Percentiles rank a stretch among this genome's conserved stretches.
Conservation (phyloP, 2,113 vertebrate genomes). For the Suricata suricatta region DNA sequence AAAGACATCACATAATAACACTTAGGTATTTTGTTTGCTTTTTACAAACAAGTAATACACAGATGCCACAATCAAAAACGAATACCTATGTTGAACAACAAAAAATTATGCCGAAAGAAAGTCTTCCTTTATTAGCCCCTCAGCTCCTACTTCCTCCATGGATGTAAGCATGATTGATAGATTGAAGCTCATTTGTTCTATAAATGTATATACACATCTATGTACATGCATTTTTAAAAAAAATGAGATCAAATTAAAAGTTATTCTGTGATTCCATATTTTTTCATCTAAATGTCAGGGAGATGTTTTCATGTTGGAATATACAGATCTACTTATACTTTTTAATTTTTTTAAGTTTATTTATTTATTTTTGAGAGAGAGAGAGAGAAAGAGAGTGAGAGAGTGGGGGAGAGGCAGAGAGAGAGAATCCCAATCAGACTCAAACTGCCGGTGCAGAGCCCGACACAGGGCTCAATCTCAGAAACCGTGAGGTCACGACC, state of each 20-base stretch:
- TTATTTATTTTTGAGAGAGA: too few species aligned
- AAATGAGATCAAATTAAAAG: not conserved
- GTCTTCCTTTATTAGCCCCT: not conserved
- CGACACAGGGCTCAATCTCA: too few species aligned
- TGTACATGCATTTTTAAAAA: not conserved
- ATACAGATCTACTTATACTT: not conserved
- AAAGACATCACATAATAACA: not conserved
- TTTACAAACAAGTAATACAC: not conserved
- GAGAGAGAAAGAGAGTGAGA: too few species aligned
- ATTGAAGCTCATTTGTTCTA: not conserved
- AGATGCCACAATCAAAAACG: not conserved
- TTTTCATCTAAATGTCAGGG: not conserved
- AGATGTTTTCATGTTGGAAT: not conserved
- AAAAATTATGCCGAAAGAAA: not conserved
- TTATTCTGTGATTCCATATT: not conserved
- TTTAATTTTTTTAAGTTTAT: too few species aligned
- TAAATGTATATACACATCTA: not conserved
- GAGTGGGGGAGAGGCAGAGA: too few species aligned
- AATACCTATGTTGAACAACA: not conserved
- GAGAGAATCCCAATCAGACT: too few species aligned
- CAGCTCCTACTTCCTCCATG: not conserved
- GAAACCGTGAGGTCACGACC: too few species aligned
- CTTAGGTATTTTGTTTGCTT: not conserved
- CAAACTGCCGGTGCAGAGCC: too few species aligned
- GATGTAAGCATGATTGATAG: not conserved